phyloP scores from a whole-genome alignment of 1,140 invertebrate genomes.

The Heliothis virescens region DNA sequence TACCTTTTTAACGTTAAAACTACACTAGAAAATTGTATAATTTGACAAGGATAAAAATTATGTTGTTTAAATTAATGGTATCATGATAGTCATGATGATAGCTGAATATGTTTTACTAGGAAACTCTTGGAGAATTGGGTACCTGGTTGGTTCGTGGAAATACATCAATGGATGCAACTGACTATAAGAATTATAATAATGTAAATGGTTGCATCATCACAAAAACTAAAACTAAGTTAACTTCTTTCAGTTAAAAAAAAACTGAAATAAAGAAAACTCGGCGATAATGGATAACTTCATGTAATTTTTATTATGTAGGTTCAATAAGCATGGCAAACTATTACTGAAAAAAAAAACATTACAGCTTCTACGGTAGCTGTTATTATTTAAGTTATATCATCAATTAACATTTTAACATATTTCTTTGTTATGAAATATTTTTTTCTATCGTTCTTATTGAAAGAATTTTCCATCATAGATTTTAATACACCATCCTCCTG shows the following conservation, averaged over 20 bases:
- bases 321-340: too few species aligned
- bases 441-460: not conserved
- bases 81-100: not conserved
- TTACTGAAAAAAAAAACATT: too few species aligned
- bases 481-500: too few species aligned
- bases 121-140: not conserved
- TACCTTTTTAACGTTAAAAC: conserved; percentile 37
- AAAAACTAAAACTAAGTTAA: not conserved
- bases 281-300: too few species aligned
- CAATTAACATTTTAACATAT: too few species aligned
- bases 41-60: conserved; percentile 1
- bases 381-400: too few species aligned
- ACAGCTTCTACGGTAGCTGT: too few species aligned
- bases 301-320: too few species aligned
- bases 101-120: not conserved
- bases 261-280: too few species aligned
- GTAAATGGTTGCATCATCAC: too few species aligned
- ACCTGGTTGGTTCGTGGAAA: not conserved
- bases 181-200: too few species aligned
- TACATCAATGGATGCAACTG: not conserved
- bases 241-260: not conserved
- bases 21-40: conserved; percentile 39
- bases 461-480: not conserved
- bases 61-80: conserved; percentile 35
- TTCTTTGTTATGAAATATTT: too few species aligned